Base-by-base conservation (phyloP, 2,797 vertebrate genomes). In the Platyrinchus mystaceus region DNA sequence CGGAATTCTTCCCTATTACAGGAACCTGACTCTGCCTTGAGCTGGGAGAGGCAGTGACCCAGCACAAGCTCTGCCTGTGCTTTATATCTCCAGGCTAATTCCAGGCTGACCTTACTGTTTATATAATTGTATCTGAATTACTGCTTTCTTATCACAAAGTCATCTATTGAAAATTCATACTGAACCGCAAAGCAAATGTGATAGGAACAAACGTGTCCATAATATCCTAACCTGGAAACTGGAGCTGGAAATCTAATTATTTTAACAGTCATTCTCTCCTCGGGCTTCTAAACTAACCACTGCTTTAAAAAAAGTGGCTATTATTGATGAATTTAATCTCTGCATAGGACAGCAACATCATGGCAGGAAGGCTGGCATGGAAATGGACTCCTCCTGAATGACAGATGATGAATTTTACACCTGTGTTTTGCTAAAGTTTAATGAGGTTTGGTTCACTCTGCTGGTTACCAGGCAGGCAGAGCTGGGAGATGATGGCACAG, bases 131-230 rank as follows among this genome's bases (percentile, higher is more conserved):
- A 93, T 97, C 96, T 97, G 90, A 98, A 97, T 97, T 97, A 96
- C 96, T 96, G 96, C 96, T 97, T 97, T 93, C 97, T 98, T 98
- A 98, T 98, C 98, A 30, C 94, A 92, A 94, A 96, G 84, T 77
- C 95, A 98, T 97, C 98, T 97, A 92, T 74, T 98, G 97, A 98
- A 98, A 98, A 98, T 97, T 98, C 97, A 98, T 98, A 96, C 94
- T 77, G 91, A 96, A 97, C 90, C 77, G 94, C 85, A 95, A 97
- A 96, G 96, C 94, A 97, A 97, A 97, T 96, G 82, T 93, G 95
- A 97, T 96, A 96, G 94, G 92, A 96, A 97, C 89, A 97, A 97
- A 93, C 20, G 17, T 84, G 89, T 96, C 97, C 92, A 95, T 86
- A 94, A 86, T 87, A 96, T 95, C 95, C 93, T 96, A 91, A 90